Percentiles rank a stretch among this genome's conserved stretches.
These are phyloP conservation scores for Homarus americanus DNA, from an alignment of 1,140 invertebrate species.

Conservation along the genomic window DNA sequence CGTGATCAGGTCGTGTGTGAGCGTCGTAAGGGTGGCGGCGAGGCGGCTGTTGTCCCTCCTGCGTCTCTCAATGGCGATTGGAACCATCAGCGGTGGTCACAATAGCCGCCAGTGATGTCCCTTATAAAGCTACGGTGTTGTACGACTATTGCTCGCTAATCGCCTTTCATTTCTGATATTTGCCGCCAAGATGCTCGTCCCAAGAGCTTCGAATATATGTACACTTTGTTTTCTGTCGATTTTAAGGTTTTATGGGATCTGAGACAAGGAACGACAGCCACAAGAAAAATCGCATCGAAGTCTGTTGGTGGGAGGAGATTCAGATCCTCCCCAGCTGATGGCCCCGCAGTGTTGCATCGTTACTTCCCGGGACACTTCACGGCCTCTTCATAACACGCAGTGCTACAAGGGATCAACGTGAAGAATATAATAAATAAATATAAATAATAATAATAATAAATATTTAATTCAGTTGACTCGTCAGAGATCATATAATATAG, in stretches of 20 bases:
- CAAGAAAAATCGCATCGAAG: background rate
- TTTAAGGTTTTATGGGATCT: constrained; percentile 46
- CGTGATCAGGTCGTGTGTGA: constrained; percentile 35
- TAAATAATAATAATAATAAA: too few relatives aligned
- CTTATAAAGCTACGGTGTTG: constrained; percentile 9
- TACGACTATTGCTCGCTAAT: constrained; percentile 34
- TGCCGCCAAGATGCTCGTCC: background rate
- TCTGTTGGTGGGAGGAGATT: background rate
- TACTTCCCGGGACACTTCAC: background rate
- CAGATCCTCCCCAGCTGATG: background rate
- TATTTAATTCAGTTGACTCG: too few relatives aligned
- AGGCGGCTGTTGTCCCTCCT: background rate
- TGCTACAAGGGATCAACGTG: too few relatives aligned
- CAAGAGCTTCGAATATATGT: constrained; percentile 29
- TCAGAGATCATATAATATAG: too few relatives aligned
- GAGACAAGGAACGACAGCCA: background rate
- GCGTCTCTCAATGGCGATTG: constrained; percentile 50
- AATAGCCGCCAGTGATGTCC: background rate
- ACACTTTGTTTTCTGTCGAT: constrained; percentile 57
- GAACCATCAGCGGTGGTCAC: background rate
- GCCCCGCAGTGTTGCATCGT: background rate
- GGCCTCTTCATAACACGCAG: background rate
- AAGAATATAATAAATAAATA: too few relatives aligned
- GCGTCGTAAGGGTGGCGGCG: background rate
- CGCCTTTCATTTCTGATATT: constrained; percentile 54